Conservation (phyloP, 2,888 invertebrate species). For the Tetragnatha montana region DNA sequence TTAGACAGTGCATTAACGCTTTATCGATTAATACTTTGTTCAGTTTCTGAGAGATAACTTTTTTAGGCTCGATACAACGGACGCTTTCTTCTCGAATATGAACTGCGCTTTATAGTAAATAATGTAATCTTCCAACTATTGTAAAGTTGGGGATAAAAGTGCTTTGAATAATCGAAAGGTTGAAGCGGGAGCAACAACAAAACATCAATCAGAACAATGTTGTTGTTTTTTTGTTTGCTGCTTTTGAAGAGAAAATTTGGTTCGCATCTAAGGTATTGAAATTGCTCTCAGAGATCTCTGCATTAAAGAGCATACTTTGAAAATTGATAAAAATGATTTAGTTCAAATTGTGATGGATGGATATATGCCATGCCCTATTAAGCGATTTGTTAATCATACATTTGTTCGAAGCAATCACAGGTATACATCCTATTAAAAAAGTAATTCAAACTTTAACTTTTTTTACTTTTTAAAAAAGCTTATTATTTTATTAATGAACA, state of each 20-base stretch:
- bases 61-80: constrained; percentile 16
- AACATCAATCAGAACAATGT: constrained; percentile 1
- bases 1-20: constrained; percentile 39
- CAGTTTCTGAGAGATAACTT: constrained; percentile 33
- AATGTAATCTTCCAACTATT: not conserved
- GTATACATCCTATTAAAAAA: no score
- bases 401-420: no score
- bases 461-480: no score
- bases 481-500: no score
- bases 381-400: no score
- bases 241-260: not conserved
- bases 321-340: not conserved
- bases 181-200: not conserved
- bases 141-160: not conserved
- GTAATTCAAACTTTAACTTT: no score
- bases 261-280: not conserved
- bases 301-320: not conserved
- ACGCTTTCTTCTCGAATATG: constrained; percentile 13
- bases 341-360: not conserved
- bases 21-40: constrained; percentile 59
- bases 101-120: constrained; percentile 33
- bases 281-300: not conserved
- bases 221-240: not conserved
- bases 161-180: not conserved
- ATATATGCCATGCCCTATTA: not conserved